Conservation (phyloP, 2,113 vertebrate species). For the Pelusios castaneus region DNA sequence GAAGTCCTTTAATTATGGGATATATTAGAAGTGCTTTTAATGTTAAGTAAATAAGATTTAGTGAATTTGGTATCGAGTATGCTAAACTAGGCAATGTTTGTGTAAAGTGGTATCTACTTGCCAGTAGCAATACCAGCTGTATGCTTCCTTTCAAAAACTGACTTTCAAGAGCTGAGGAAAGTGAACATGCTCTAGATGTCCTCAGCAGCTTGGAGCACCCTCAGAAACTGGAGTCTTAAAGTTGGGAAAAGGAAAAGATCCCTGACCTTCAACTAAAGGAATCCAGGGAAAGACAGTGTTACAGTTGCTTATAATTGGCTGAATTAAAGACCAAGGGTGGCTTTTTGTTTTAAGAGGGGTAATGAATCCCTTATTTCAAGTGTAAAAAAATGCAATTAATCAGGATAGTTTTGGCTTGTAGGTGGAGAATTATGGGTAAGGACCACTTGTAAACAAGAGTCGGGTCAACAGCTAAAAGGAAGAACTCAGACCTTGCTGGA, state of each 20-base stretch:
- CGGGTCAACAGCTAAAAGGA: not conserved
- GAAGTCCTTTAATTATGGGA: not conserved
- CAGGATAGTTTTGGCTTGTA: not conserved
- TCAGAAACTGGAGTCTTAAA: not conserved
- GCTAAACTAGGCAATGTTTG: not conserved
- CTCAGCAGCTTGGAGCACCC: not conserved
- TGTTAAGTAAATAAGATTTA: not conserved
- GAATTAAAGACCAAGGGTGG: not conserved
- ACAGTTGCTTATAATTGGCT: not conserved
- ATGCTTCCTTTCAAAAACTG: not conserved
- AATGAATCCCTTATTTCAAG: not conserved
- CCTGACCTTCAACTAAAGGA: not conserved
- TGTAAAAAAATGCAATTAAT: not conserved
- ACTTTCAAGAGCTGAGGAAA: not conserved
- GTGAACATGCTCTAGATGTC: not conserved
- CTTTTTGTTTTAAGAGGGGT: not conserved
- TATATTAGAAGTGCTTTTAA: not conserved
- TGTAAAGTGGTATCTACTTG: not conserved
- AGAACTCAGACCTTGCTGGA: not conserved
- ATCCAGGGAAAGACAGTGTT: not conserved
- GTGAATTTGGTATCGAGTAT: not conserved
- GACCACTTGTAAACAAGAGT: not conserved
- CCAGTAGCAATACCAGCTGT: not conserved
- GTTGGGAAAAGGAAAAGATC: not conserved
- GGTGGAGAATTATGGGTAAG: not conserved